These are phyloP conservation scores for Apistogramma diplotaenia DNA, from an alignment of 2,113 vertebrate genomes.

Conservation along the genomic window DNA sequence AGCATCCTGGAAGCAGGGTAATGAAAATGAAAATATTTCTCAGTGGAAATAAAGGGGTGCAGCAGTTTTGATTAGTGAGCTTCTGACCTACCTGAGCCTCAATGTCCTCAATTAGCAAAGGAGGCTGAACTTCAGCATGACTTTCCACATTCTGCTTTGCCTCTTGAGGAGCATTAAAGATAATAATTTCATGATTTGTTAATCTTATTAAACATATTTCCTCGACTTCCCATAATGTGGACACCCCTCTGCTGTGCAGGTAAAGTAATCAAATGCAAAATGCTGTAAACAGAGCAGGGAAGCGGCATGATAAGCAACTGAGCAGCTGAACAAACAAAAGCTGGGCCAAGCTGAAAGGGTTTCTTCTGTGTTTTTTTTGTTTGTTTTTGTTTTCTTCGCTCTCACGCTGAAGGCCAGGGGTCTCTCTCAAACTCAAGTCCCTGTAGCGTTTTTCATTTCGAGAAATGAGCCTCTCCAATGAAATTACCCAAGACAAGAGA, in stretches of 20 bases:
- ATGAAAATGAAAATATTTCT: conserved; percentile 54
- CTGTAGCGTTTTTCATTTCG: conserved; percentile 48
- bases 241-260: conserved; percentile 47
- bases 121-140: conserved; percentile 50
- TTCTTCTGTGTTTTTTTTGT: conserved; percentile 48
- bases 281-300: conserved; percentile 50
- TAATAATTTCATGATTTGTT: conserved; percentile 64
- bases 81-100: conserved; percentile 43
- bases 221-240: conserved; percentile 35
- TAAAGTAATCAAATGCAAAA: conserved; percentile 61
- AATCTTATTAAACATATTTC: conserved; percentile 64
- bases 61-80: conserved; percentile 48
- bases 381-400: conserved; percentile 11
- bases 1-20: conserved; percentile 42
- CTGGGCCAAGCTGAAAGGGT: conserved; percentile 42
- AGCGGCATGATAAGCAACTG: conserved; percentile 53
- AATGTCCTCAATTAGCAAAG: conserved; percentile 60
- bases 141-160: conserved; percentile 45
- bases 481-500: conserved; percentile 43
- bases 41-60: conserved; percentile 46
- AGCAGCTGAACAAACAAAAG: conserved; percentile 65
- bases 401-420: conserved; percentile 48
- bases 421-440: conserved; percentile 31
- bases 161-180: conserved; percentile 44
- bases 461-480: conserved; percentile 53